phyloP scores from a whole-genome alignment of 2,888 invertebrate species.

The Polyommatus icarus region DNA sequence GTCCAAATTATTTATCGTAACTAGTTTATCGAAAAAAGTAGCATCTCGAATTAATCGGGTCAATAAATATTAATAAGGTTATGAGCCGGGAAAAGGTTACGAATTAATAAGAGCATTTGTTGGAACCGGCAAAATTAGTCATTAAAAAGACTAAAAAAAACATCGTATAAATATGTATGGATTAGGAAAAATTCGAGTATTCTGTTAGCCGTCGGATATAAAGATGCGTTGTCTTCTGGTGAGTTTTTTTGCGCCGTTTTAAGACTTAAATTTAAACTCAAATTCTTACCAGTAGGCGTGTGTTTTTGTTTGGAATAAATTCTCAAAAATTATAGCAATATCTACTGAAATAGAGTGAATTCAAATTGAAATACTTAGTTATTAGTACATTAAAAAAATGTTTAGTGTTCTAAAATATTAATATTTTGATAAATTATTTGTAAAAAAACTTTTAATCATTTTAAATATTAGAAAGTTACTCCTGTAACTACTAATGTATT shows the following conservation, averaged over 20 bases:
- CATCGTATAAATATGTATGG: constrained; percentile 27
- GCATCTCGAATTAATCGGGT: constrained; percentile 4
- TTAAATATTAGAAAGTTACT: too few species aligned
- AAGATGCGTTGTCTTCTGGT: constrained; percentile 29
- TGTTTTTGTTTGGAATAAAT: neutral
- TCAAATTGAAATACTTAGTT: too few species aligned
- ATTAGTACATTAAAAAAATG: too few species aligned
- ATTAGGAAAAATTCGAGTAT: constrained; percentile 1
- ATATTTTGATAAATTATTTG: too few species aligned
- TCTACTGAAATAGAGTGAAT: too few species aligned
- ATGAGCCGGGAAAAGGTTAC: constrained; percentile 24
- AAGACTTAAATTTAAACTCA: neutral
- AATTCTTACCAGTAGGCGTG: neutral
- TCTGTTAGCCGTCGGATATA: neutral
- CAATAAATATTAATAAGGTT: constrained; percentile 26
- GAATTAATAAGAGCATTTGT: constrained; percentile 24
- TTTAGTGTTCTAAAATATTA: too few species aligned
- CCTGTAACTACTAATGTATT: neutral
- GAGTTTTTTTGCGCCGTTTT: neutral
- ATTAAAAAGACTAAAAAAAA: constrained; percentile 6
- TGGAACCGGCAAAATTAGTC: constrained; percentile 6
- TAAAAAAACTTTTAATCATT: too few species aligned
- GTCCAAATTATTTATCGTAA: constrained; percentile 1
- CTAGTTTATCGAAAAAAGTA: constrained; percentile 24
- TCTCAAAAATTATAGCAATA: too few species aligned